These are phyloP conservation scores for Parnassius orleans DNA, from an alignment of 2,888 invertebrate species.

Conservation along the genomic window DNA sequence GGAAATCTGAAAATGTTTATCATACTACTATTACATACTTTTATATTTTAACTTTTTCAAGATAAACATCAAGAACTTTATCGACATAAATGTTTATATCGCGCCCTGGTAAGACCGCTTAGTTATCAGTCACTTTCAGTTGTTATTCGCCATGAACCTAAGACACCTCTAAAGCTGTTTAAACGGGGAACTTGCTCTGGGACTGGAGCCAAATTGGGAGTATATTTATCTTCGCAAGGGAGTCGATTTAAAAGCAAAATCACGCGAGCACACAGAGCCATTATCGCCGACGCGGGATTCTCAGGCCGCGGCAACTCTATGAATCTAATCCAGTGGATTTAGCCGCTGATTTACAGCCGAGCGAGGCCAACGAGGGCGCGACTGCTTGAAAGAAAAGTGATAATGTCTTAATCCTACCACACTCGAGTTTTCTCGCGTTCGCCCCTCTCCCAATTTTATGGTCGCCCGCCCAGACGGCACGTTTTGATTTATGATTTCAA, in stretches of 20 bases:
- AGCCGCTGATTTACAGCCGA: constrained; percentile 80
- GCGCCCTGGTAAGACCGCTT: constrained; percentile 41
- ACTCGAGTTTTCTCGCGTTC: constrained; percentile 64
- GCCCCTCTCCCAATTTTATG: constrained; percentile 70
- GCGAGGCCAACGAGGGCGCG: constrained; percentile 68
- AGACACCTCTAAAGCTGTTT: constrained; percentile 64
- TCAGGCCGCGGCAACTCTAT: constrained; percentile 78
- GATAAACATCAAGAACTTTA: constrained; percentile 16
- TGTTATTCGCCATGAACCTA: constrained; percentile 64
- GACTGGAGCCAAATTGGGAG: constrained; percentile 63
- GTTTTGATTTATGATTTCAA: constrained; percentile 81
- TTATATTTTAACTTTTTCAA: background rate
- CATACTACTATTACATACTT: background rate
- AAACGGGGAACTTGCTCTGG: constrained; percentile 63
- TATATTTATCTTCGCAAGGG: constrained; percentile 73
- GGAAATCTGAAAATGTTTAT: no score
- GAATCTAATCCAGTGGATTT: constrained; percentile 81
- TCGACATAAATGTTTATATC: constrained; percentile 28
- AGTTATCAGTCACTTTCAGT: constrained; percentile 66
- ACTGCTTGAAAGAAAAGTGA: constrained; percentile 83
- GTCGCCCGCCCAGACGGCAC: constrained; percentile 77
- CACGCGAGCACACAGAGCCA: constrained; percentile 77
- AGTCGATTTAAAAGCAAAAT: constrained; percentile 80
- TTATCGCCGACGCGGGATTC: constrained; percentile 74
- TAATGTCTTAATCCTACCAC: constrained; percentile 85